Evolutionary conservation across 1,140 invertebrate species (phyloP).

Genomic region (Physella acuta): DNA sequence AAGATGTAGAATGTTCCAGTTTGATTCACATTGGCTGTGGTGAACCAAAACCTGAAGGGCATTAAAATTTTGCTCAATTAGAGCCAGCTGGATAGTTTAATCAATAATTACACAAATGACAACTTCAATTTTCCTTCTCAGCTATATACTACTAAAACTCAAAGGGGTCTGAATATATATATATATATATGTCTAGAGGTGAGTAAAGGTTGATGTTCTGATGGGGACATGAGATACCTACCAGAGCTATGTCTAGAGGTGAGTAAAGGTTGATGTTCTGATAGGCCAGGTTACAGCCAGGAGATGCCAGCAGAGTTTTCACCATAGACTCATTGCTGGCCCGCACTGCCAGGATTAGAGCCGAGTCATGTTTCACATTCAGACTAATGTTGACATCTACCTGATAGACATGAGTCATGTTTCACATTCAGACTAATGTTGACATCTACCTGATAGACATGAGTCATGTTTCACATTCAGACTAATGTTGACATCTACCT

Average conservation of each 20-base stretch:
- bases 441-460: constrained; percentile 31
- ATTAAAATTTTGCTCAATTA: no score
- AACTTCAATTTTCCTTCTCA: no score
- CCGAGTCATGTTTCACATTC: constrained; percentile 38
- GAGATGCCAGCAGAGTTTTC: constrained; percentile 30
- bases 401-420: constrained; percentile 36
- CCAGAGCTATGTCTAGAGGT: constrained; percentile 39
- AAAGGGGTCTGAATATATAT: no score
- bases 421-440: constrained; percentile 38
- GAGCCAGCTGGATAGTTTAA: no score
- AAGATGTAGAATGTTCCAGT: constrained; percentile 42
- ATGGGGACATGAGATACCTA: constrained; percentile 21
- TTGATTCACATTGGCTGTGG: constrained; percentile 34
- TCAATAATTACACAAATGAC: no score
- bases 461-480: constrained; percentile 40
- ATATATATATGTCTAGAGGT: constrained; percentile 38
- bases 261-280: constrained; percentile 40
- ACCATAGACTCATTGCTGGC: constrained; percentile 36
- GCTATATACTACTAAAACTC: no score
- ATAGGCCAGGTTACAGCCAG: constrained; percentile 34
- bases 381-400: constrained; percentile 36
- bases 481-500: constrained; percentile 34
- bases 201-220: constrained; percentile 40
- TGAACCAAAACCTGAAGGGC: no score
- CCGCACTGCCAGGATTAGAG: constrained; percentile 39